Conservation (phyloP, 2,888 invertebrate genomes). For the Pegoplata infirma region DNA sequence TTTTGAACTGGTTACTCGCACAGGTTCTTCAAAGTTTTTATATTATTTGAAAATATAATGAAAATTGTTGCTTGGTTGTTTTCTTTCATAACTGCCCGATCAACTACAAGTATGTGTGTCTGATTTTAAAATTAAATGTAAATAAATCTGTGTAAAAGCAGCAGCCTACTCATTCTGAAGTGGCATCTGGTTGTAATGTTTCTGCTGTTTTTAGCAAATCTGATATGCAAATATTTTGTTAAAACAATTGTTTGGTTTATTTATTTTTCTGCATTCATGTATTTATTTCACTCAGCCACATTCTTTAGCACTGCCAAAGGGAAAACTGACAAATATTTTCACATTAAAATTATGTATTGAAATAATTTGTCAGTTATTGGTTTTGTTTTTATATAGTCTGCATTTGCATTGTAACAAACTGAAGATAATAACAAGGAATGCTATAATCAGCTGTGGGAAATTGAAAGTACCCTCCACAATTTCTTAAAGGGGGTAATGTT, state of each 20-base stretch:
- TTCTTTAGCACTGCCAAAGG: constrained; percentile 28
- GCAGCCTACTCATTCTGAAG: constrained; percentile 36
- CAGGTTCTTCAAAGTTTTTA: too few species aligned
- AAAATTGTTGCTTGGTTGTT: too few species aligned
- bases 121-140: constrained; percentile 14
- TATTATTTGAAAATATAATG: too few species aligned
- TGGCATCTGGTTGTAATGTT: constrained; percentile 7
- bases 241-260: constrained; percentile 7
- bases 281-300: neutral
- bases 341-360: constrained; percentile 36
- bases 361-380: constrained; percentile 42
- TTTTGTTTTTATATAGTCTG: neutral
- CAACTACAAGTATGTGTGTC: constrained; percentile 29
- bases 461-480: too few species aligned
- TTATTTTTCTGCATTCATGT: too few species aligned
- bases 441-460: too few species aligned
- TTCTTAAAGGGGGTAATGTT: too few species aligned
- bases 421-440: too few species aligned
- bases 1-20: too few species aligned
- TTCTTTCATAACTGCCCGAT: too few species aligned
- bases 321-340: constrained; percentile 33
- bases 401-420: neutral
- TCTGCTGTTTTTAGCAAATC: constrained; percentile 5
- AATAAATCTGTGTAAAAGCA: constrained; percentile 3
- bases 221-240: constrained; percentile 44